Base-by-base conservation (phyloP, 2,113 vertebrate genomes). In the Petrocephalus microphthalmus region DNA sequence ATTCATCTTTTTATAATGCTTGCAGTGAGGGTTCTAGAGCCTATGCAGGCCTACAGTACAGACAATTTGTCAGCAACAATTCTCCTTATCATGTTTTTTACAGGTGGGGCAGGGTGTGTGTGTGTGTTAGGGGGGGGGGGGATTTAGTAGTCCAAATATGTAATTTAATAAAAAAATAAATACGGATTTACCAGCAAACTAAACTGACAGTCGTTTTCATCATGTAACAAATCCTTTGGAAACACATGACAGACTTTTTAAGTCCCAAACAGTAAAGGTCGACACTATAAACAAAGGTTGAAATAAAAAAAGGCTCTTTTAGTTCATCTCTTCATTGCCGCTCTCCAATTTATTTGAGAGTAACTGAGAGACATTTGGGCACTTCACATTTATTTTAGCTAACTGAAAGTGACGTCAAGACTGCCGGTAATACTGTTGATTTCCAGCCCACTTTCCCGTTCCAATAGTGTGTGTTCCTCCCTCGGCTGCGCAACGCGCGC, bases 351-450 rank as follows among this genome's bases (percentile, higher is more conserved):
- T 54, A 84, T 85, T 52, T 51, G 25, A 47, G 52, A 33, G 87
- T 29, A 15, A 7, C 20, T 45, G 22, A 22, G 82, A 74, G 57
- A 88, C 51, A 85, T 20, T 71, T 86, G 74, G 57, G 45, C 53
- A 71, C 67, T 90, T 91, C 71, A 89, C 90, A 89, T 86, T 89
- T 47, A 88, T 90, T 90, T 94, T 92, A 93, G 94, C 94, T 93
- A 93, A 94, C 89, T 93, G 91, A 17, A 82, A 91, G 93, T 97
- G 96, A 98, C 97, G 97, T 97, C 95, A 93, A 29, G 93, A 87
- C 93, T 98, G 97, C 98, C 98, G 97, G 97, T 97, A 99, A 99
- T 95, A 97, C 97, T 97, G 96, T 96, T 96, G 97, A 96, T 96
- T 98, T 97, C 96, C 96, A 97, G 97, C 90, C 94, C 93, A 91